These are phyloP conservation scores for Progne subis DNA, from an alignment of 2,113 vertebrate species.

Conservation along the genomic window DNA sequence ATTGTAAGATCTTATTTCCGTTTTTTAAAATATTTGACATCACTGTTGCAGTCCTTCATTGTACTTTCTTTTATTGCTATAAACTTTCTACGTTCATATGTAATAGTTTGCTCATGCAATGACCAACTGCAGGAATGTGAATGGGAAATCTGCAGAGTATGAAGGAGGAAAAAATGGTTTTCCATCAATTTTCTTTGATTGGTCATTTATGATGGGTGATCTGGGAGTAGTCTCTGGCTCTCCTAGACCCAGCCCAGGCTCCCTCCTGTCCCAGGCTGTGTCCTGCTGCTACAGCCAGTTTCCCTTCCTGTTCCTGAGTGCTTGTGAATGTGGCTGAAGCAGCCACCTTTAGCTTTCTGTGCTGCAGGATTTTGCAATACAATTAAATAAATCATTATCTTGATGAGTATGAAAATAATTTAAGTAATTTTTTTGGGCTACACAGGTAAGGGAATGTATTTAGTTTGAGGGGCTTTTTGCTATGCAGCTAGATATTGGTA, in stretches of 20 bases:
- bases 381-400: neutral
- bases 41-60: neutral
- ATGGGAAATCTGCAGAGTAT: neutral
- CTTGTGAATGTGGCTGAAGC: neutral
- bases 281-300: neutral
- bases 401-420: neutral
- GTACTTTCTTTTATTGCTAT: neutral
- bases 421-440: neutral
- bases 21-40: conserved; percentile 48
- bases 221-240: neutral
- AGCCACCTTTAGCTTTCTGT: neutral
- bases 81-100: neutral
- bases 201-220: accelerated
- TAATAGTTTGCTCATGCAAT: neutral
- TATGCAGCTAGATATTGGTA: neutral
- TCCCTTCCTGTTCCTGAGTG: accelerated
- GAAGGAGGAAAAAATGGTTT: neutral
- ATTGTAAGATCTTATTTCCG: conserved; percentile 38
- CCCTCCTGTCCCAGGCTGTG: neutral
- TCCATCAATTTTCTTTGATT: neutral
- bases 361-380: neutral
- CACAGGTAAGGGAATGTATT: neutral
- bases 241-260: neutral
- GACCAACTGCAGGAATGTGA: neutral
- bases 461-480: neutral